phyloP scores from a whole-genome alignment of 2,113 vertebrate genomes.

The Tachysurus fulvidraco region DNA sequence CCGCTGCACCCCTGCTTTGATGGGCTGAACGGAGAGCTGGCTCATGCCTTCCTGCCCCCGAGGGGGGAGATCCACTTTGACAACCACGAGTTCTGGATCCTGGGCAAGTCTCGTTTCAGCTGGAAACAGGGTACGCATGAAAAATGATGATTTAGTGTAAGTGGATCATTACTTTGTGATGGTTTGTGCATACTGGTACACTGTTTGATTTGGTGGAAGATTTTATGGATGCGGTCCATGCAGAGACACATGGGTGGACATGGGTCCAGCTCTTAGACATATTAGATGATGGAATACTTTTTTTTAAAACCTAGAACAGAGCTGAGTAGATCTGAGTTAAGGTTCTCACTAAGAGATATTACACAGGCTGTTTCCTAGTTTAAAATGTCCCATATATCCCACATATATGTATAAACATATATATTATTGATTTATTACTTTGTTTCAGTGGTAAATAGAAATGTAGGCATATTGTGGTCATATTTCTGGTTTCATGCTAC shows the following conservation, averaged over 20 bases:
- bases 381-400: not conserved
- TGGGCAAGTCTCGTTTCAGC: conserved; percentile 81
- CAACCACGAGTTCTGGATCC: conserved; percentile 84
- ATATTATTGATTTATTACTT: conserved; percentile 5
- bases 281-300: not conserved
- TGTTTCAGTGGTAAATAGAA: not conserved
- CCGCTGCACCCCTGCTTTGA: conserved; percentile 82
- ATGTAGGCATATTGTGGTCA: not conserved
- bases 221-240: not conserved
- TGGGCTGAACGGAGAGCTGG: conserved; percentile 79
- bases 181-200: not conserved
- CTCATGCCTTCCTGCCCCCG: conserved; percentile 81
- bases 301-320: not conserved
- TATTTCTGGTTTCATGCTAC: not conserved
- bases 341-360: not conserved
- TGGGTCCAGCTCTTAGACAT: not conserved
- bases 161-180: not conserved
- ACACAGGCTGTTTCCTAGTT: not conserved
- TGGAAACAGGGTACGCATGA: conserved; percentile 77
- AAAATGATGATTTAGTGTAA: not conserved
- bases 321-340: not conserved
- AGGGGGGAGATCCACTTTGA: conserved; percentile 82
- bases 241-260: not conserved
- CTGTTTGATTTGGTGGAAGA: not conserved
- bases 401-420: not conserved